Conservation (phyloP, 2,888 invertebrate species). For the Agrotis exclamationis region DNA sequence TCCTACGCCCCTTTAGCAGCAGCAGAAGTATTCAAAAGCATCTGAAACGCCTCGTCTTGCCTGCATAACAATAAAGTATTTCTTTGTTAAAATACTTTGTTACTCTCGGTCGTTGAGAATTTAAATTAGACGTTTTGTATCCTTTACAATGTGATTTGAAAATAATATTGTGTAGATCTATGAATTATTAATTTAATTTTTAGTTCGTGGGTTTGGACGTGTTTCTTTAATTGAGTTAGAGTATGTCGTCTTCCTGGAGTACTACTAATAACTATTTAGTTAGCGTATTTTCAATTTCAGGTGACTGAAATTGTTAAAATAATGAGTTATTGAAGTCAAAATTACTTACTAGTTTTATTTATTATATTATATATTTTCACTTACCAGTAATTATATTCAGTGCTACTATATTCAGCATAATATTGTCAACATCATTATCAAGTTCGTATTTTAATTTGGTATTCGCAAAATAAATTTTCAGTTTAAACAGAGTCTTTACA, state of each 20-base stretch:
- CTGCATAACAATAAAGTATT: slow-evolving; percentile 69
- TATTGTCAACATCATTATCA: too few relatives aligned
- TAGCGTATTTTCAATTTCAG: too few relatives aligned
- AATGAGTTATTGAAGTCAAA: too few relatives aligned
- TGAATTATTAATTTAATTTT: slow-evolving; percentile 36
- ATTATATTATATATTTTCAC: too few relatives aligned
- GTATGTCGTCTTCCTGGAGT: too few relatives aligned
- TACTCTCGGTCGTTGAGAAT: slow-evolving; percentile 46
- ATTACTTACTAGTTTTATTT: too few relatives aligned
- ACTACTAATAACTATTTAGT: too few relatives aligned
- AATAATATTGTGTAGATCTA: slow-evolving; percentile 26
- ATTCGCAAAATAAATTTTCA: neutral
- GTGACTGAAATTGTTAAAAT: too few relatives aligned
- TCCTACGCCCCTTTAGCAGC: slow-evolving; percentile 1
- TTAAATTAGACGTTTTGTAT: slow-evolving; percentile 55
- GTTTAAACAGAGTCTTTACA: neutral
- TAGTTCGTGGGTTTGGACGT: slow-evolving; percentile 17
- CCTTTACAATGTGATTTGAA: slow-evolving; percentile 43
- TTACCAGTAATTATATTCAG: too few relatives aligned
- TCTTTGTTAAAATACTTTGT: slow-evolving; percentile 66
- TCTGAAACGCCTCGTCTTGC: slow-evolving; percentile 57
- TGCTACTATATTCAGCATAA: too few relatives aligned
- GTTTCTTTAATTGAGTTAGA: neutral
- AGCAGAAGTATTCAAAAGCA: slow-evolving; percentile 62
- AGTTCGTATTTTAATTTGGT: neutral